A percentile compares a stretch with the other conserved stretches of the same genome.
Evolutionary conservation across 35 echinoderm and acorn worm genomes (phyloP).

Genomic region (Patiria miniata): DNA sequence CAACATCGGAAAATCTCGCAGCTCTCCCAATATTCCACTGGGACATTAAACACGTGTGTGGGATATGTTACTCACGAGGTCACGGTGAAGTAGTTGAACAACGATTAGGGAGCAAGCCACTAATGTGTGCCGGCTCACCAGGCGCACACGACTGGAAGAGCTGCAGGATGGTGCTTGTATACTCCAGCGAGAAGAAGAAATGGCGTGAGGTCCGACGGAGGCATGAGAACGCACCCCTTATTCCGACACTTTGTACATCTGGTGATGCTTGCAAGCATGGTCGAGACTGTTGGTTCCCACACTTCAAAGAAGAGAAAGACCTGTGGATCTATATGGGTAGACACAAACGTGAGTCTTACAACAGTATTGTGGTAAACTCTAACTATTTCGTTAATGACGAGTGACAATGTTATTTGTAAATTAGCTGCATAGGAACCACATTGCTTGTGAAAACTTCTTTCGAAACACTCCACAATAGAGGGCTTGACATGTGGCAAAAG

Average conservation of each 20-base stretch:
- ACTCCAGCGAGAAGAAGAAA: not conserved
- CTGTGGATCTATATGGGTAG: not conserved
- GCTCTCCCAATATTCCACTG: not conserved
- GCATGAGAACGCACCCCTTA: constrained; percentile 28
- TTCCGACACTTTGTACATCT: constrained; percentile 41
- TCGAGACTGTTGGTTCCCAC: constrained; percentile 57
- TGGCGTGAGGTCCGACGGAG: constrained; percentile 53
- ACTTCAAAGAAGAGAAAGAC: not conserved
- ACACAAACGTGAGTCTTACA: not conserved
- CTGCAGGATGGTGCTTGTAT: constrained; percentile 32
- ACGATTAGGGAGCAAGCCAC: not conserved
- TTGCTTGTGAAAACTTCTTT: not conserved
- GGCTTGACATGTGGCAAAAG: not conserved
- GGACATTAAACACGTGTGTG: not conserved
- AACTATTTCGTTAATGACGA: too few relatives aligned
- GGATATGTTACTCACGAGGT: not conserved
- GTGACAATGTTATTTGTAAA: not conserved
- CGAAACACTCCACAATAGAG: not conserved
- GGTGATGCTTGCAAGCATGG: constrained; percentile 40
- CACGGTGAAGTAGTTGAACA: not conserved
- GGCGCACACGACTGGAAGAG: not conserved
- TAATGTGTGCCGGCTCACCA: not conserved
- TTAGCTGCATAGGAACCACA: not conserved
- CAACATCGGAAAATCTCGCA: not conserved
- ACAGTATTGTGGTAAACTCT: too few relatives aligned